Evolutionary conservation across 1,140 invertebrate species (phyloP), one percentile per base, ranked within the genome.

Genomic region (Solenopsis fugax): DNA sequence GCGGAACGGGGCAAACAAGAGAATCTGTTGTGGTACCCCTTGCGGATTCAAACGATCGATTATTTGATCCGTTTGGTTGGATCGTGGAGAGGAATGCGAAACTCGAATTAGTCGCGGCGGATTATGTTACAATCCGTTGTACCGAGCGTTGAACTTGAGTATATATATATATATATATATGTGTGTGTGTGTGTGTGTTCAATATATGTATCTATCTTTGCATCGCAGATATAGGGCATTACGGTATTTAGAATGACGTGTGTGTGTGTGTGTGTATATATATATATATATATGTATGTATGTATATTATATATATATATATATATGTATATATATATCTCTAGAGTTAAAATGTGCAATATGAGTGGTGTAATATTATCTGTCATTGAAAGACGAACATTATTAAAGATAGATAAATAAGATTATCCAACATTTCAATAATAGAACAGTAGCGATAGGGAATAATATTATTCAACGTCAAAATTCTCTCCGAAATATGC

Each of bases 101-200:
- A 41, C 24, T 84, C 54, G 54, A 84, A 84, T 84, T 84, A 84
- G 54, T 84, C 80, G 41, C 41, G 4, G 54, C 18, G 69, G 54
- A 84, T 84, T 84, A 84, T 84, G 37, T 75, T 75, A 60, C 69
- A 84, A 75, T 84, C 69, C 21, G 54, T 56, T 65, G 18, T 50
- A 84, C 60, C 69, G 41, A 60, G 18, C 67, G 24, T 72, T n/a
- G 52, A 84, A 50, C 69, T 73, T 73, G n/a, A 9, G 7, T 60
- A 37, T 48, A 41, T 54, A 56, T 37, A 21, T 77, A 48, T 34
- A n/a, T 64, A 13, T 52, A 41, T 12, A 52, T 21, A 6, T 16
- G 16, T n/a, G 24, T 67, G 13, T n/a, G n/a, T n/a, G n/a, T n/a
- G n/a, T n/a, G n/a, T n/a, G n/a, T 16, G 29, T 54, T 37, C 12